Evolutionary conservation across 2,113 vertebrate genomes (phyloP).

Genomic region (Bos indicus): DNA sequence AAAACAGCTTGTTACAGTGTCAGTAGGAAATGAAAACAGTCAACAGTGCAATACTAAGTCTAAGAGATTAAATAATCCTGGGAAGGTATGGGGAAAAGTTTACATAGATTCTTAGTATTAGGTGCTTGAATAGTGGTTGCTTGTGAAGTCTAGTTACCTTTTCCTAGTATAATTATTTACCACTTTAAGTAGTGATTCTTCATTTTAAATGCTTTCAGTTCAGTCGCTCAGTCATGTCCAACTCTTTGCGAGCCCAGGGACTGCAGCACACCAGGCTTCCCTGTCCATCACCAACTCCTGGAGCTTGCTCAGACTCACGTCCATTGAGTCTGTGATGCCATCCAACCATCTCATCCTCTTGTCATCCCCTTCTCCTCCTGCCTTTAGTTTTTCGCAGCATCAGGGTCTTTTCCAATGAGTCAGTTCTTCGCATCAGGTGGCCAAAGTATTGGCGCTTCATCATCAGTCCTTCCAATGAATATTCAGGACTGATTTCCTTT

Average conservation of each 20-base stretch:
- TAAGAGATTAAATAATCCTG: background rate
- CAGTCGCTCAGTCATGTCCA: background rate
- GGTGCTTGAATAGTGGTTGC: background rate
- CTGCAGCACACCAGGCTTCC: background rate
- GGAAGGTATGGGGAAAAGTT: background rate
- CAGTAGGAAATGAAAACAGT: background rate
- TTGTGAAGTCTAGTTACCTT: background rate
- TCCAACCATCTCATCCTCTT: background rate
- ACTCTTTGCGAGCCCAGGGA: background rate
- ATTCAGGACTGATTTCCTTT: background rate
- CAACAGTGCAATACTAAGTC: background rate
- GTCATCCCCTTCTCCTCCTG: background rate
- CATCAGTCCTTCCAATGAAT: background rate
- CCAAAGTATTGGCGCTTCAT: background rate
- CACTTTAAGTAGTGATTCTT: background rate
- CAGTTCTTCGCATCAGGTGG: background rate
- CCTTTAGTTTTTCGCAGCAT: background rate
- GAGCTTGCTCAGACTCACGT: background rate
- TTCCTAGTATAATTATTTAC: background rate
- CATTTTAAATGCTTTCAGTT: background rate
- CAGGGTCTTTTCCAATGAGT: background rate
- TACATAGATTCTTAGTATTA: background rate
- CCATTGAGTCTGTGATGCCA: background rate
- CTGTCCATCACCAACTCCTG: background rate
- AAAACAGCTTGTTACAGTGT: background rate